Evolutionary conservation across 2,113 vertebrate genomes (phyloP), one percentile per base, ranked within the genome.

Genomic region (Polypterus senegalus): DNA sequence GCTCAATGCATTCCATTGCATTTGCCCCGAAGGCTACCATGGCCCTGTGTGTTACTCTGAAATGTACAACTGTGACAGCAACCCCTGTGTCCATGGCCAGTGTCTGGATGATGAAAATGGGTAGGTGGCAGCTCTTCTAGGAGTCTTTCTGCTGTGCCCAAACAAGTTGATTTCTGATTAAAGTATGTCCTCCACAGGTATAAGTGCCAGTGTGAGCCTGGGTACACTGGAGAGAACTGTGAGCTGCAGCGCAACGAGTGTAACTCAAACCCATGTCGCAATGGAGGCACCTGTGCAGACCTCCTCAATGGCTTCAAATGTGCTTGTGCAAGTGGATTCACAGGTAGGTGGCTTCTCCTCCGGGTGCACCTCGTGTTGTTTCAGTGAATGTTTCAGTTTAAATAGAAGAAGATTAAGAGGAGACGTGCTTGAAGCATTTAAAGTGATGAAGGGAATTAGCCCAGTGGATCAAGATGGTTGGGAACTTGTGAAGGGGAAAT

Each of bases 181-280:
- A 9, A 6, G 52, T 44, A 9, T 48, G 27, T 5, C 49, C 48
- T 70, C 73, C 74, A 71, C 76, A 96, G 93, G 66, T 97, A 92
- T 72, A 84, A 68, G 53, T 96, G 92, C 69, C 72, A 88, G 65
- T 97, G 94, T 4, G 76, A 89, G 43, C 73, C 88, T 47, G 94
- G 94, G 63, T 97, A 91, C 88, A 64, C 76, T 58, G 94, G 94
- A 63, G 67, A 78, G 67, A 86, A 86, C 71, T 97, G 94, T 53
- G 88, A 92, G 48, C 78, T 86, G 72, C 89, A 95, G 69, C 87
- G 77, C 61, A 85, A 97, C 0, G 92, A 93, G 64, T 97, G 93
- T 65, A 85, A 86, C 73, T 84, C 87, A 5, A 88, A 78, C 69
- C 93, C 92, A 0, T 97, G 93, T 73, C 90, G 86, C 61, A 87